phyloP scores from a whole-genome alignment of 2,113 vertebrate genomes.

The Sitta europaea region DNA sequence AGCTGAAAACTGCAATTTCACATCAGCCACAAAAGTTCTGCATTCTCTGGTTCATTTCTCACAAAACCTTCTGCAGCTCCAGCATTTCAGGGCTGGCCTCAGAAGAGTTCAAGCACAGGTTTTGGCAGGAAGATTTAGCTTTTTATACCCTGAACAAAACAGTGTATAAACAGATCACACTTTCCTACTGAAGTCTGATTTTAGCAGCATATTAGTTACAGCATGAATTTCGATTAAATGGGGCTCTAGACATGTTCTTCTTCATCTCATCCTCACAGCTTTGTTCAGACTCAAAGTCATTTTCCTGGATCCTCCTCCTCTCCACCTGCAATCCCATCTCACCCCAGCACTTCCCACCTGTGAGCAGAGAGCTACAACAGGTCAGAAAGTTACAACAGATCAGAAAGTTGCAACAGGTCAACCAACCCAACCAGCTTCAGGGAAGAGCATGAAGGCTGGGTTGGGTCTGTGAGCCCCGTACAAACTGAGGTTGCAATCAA shows the following conservation, averaged over 20 bases:
- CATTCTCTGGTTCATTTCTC: background rate
- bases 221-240: background rate
- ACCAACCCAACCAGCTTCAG: background rate
- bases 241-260: background rate
- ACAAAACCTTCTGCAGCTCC: background rate
- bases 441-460: background rate
- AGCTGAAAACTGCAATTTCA: background rate
- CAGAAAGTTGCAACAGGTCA: background rate
- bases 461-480: too few relatives aligned
- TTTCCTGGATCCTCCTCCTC: background rate
- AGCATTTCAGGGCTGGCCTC: background rate
- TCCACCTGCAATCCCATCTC: background rate
- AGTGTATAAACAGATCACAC: background rate
- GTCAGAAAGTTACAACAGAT: background rate
- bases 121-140: background rate
- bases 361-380: background rate
- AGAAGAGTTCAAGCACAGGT: background rate
- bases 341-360: background rate
- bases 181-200: background rate
- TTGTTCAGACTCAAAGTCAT: background rate
- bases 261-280: background rate
- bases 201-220: background rate
- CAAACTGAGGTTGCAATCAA: background rate
- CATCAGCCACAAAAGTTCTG: background rate
- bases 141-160: background rate